These are phyloP conservation scores for Scomber japonicus DNA, from an alignment of 2,113 vertebrate genomes.

Conservation along the genomic window DNA sequence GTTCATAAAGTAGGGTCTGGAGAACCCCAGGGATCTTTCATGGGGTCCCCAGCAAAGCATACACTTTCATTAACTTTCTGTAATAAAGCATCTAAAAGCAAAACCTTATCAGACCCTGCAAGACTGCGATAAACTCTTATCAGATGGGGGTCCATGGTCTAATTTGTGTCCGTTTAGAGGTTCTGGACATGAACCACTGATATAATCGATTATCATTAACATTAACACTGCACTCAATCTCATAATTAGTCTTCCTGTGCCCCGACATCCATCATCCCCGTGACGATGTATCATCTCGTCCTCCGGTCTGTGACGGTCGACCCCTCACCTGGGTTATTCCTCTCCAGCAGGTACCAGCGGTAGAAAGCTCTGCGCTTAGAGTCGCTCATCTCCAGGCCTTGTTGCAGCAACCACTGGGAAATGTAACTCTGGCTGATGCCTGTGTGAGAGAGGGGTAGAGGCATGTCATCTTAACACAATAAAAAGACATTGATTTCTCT, in stretches of 20 bases:
- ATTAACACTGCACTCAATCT: constrained; percentile 18
- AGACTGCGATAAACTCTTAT: neutral
- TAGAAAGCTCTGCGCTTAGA: constrained; percentile 88
- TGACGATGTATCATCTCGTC: neutral
- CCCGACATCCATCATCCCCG: constrained; percentile 3
- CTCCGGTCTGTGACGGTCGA: neutral
- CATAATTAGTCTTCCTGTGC: constrained; percentile 25
- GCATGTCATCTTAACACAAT: constrained; percentile 35
- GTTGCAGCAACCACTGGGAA: constrained; percentile 89
- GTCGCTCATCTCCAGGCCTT: constrained; percentile 89
- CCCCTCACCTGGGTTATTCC: constrained; percentile 86
- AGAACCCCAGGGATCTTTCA: no score
- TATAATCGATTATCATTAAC: constrained; percentile 46
- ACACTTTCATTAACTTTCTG: no score
- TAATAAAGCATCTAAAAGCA: no score
- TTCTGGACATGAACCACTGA: no score
- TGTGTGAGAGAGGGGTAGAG: constrained; percentile 46
- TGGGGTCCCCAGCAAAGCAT: no score
- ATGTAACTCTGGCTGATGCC: constrained; percentile 91
- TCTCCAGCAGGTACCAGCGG: constrained; percentile 89
- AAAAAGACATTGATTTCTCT: constrained; percentile 38
- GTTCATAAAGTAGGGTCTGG: no score
- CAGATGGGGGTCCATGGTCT: neutral
- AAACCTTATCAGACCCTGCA: no score
- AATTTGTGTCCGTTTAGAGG: no score